A percentile compares a stretch with the other conserved stretches of the same genome.
phyloP scores from a whole-genome alignment of 2,113 vertebrate genomes.

The Spilogale gracilis region DNA sequence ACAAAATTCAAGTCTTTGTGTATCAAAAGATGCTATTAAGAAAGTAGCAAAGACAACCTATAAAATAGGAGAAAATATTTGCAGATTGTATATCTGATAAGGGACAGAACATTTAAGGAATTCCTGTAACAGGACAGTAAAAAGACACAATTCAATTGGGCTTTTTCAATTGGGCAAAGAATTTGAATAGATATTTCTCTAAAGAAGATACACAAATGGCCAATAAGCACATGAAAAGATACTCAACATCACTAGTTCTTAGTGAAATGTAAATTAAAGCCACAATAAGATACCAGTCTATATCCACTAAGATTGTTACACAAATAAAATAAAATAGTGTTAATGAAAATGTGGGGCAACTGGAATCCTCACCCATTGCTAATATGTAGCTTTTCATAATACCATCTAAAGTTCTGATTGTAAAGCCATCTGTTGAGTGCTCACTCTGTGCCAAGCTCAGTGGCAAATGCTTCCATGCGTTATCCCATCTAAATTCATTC shows the following conservation, averaged over 20 bases:
- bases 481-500: not conserved
- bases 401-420: not conserved
- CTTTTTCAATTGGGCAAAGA: not conserved
- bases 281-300: not conserved
- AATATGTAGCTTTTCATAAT: not conserved
- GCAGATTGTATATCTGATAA: not conserved
- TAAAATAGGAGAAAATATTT: constrained; percentile 27
- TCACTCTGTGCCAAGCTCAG: not conserved
- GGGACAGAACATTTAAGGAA: not conserved
- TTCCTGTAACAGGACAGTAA: not conserved
- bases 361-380: not conserved
- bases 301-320: not conserved
- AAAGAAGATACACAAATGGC: not conserved
- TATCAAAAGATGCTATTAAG: not conserved
- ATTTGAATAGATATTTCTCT: not conserved
- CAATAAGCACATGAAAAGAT: not conserved
- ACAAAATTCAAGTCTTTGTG: constrained; percentile 25
- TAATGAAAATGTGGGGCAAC: not conserved
- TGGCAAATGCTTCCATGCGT: not conserved
- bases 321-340: not conserved
- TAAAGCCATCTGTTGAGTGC: not conserved
- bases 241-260: not conserved
- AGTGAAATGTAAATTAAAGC: not conserved
- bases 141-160: not conserved
- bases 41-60: not conserved